phyloP scores from a whole-genome alignment of 2,797 vertebrate genomes.

The Apogon talboti region DNA sequence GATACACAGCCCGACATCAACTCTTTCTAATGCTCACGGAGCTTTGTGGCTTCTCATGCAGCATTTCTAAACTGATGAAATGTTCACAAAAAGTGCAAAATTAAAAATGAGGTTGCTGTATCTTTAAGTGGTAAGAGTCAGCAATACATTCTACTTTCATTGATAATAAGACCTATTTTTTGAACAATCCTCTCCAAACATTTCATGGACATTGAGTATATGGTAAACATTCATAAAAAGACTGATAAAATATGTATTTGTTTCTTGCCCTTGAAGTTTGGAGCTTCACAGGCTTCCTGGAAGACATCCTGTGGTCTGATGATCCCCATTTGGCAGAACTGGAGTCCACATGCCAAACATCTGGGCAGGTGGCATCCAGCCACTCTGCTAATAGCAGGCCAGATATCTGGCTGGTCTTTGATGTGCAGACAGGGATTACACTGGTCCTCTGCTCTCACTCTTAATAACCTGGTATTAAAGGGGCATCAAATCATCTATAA shows the following conservation, averaged over 20 bases:
- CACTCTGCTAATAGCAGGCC: conserved; percentile 69
- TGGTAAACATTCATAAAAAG: not conserved
- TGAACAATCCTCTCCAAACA: conserved; percentile 20
- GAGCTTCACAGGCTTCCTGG: conserved; percentile 51
- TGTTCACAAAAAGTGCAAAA: conserved; percentile 50
- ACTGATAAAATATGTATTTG: conserved; percentile 22
- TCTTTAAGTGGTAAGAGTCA: conserved; percentile 40
- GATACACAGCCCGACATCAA: conserved; percentile 48
- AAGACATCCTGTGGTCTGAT: conserved; percentile 51
- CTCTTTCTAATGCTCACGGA: conserved; percentile 54
- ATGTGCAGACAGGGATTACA: conserved; percentile 72
- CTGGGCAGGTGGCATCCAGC: conserved; percentile 77
- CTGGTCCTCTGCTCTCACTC: conserved; percentile 42
- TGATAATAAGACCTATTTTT: not conserved
- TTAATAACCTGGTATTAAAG: conserved; percentile 62
- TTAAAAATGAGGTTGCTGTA: conserved; percentile 39
- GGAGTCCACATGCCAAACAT: conserved; percentile 75
- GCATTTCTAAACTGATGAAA: conserved; percentile 56
- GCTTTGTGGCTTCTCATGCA: conserved; percentile 52
- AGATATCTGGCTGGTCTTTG: conserved; percentile 70
- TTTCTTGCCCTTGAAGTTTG: conserved; percentile 60
- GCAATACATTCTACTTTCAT: too few relatives aligned
- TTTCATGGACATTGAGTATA: not conserved
- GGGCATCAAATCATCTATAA: conserved; percentile 55
- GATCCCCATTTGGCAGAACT: conserved; percentile 69